phyloP scores from a whole-genome alignment of 2,797 vertebrate genomes.

The Syngnathus rostellatus region DNA sequence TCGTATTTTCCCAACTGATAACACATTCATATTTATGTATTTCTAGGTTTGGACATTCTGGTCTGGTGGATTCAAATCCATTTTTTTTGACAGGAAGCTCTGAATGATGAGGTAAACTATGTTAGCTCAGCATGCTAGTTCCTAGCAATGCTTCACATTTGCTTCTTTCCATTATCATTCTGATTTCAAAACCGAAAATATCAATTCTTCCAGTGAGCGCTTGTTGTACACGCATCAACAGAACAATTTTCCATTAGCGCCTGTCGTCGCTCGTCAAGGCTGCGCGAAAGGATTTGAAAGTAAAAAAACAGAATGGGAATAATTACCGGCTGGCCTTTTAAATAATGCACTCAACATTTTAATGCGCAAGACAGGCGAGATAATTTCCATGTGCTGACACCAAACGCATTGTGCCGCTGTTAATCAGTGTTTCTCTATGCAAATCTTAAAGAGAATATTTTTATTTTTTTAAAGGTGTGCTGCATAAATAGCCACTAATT shows the following conservation, averaged over 20 bases:
- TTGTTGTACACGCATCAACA: not conserved
- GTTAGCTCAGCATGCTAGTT: not conserved
- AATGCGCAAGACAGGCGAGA: not conserved
- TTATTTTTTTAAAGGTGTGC: not conserved
- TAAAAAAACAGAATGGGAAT: constrained; percentile 6
- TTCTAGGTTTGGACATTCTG: not conserved
- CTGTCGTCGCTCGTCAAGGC: not conserved
- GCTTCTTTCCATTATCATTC: not conserved
- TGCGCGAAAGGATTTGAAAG: not conserved
- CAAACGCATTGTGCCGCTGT: not conserved
- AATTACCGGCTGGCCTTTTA: constrained; percentile 3
- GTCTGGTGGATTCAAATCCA: not conserved
- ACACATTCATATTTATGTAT: not conserved
- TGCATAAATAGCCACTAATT: constrained; percentile 2
- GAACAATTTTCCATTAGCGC: not conserved
- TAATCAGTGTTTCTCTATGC: constrained; percentile 4
- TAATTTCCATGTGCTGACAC: constrained; percentile 2
- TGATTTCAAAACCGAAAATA: not conserved
- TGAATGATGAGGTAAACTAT: not conserved
- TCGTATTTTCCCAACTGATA: not conserved
- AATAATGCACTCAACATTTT: constrained; percentile 9
- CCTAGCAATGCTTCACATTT: not conserved
- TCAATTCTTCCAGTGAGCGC: not conserved
- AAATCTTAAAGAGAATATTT: not conserved
- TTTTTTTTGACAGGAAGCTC: not conserved